Base-by-base conservation (phyloP, 2,797 vertebrate genomes). In the Astyanax mexicanus region DNA sequence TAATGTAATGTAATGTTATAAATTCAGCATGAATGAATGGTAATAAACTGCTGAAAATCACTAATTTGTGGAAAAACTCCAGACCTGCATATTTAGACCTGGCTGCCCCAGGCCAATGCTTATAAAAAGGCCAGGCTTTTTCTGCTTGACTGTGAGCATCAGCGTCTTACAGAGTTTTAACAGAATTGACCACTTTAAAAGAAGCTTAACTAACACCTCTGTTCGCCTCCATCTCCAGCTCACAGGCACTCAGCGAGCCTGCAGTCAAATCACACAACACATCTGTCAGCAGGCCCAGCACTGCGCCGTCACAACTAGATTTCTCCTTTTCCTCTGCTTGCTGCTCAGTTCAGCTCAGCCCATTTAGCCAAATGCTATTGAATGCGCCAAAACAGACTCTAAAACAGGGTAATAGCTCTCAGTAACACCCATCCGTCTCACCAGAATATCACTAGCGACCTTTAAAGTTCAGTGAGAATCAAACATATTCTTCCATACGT, bases 331-430 rank as follows among this genome's bases (percentile, higher is more conserved):
- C 29, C 21, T 19, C 32, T 8, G 44, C 57, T 70, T n/a, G 57
- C 6, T 75, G 73, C 32, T 75, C 27, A 21, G 23, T 45, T 37
- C 64, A 8, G 38, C 25, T 71, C 58, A 44, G 27, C 7, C 23
- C 35, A 25, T 19, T 60, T 44, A 29, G 45, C 52, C 42, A 65
- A 65, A 37, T 38, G 52, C 49, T 25, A 37, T 44, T 45, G 13
- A 74, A 65, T n/a, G 27, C 17, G 25, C 60, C 72, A 65, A 60
- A 52, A 25, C 49, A 11, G n/a, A n/a, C n/a, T n/a, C n/a, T n/a
- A n/a, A n/a, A n/a, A n/a, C n/a, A n/a, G n/a, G n/a, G n/a, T n/a
- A n/a, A n/a, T n/a, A n/a, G 52, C 60, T 47, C 60, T 65, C 60
- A 23, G 38, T 17, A n/a, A 10, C 15, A 23, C 47, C 23, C 71